Percentiles rank a stretch among this genome's conserved stretches.
phyloP scores from a whole-genome alignment of 92 coral and sea anemone genomes.

The Zoanthus sansibaricus region DNA sequence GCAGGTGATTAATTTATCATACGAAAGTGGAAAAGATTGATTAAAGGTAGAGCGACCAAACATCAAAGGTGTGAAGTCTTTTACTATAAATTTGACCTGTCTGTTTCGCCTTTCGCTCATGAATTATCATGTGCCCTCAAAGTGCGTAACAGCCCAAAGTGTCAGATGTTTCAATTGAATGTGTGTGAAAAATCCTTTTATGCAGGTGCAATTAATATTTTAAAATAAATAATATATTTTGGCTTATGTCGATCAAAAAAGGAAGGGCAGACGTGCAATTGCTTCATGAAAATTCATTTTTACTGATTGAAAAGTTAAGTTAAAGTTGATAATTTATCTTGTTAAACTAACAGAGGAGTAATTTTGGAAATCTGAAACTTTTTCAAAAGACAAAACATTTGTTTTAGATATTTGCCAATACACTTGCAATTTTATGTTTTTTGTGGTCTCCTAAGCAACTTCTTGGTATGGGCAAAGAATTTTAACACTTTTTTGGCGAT shows the following conservation, averaged over 20 bases:
- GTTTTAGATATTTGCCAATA: background rate
- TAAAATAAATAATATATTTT: background rate
- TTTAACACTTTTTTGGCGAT: background rate
- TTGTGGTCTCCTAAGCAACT: background rate
- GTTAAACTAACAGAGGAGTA: too few relatives aligned
- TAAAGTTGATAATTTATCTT: too few relatives aligned
- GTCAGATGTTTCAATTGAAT: background rate
- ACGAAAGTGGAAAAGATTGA: background rate
- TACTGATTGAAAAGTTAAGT: too few relatives aligned
- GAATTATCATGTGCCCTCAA: background rate
- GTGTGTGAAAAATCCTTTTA: background rate
- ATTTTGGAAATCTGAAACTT: background rate
- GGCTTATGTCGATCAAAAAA: background rate
- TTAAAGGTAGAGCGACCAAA: background rate
- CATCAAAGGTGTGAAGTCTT: background rate
- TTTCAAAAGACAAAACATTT: background rate
- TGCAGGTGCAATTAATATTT: background rate
- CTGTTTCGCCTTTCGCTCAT: background rate
- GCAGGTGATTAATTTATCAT: background rate
- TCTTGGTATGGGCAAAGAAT: background rate
- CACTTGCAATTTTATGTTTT: background rate
- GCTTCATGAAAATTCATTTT: too few relatives aligned
- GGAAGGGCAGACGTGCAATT: background rate
- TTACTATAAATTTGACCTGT: background rate
- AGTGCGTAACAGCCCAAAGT: background rate